Conservation (phyloP, 2,888 invertebrate species). For the Torymus texanus region DNA sequence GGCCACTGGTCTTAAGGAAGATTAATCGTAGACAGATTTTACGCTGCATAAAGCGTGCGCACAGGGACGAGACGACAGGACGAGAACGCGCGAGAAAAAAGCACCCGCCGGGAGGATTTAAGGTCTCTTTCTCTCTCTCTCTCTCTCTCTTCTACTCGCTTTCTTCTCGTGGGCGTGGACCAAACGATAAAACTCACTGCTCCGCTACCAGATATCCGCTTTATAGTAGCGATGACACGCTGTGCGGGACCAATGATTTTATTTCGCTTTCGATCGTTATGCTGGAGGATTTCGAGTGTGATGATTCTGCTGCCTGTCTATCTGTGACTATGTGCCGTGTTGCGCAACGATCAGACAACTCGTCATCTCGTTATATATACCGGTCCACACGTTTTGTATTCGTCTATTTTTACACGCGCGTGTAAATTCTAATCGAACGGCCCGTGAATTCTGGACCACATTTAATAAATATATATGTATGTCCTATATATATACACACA, state of each 20-base stretch:
- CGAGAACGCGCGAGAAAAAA: conserved; percentile 6
- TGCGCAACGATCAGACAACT: too few species aligned
- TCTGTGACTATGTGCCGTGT: conserved; percentile 2
- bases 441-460: background rate
- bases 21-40: conserved; percentile 52
- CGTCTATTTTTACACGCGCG: conserved; percentile 16
- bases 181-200: conserved; percentile 36
- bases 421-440: conserved; percentile 33
- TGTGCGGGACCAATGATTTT: conserved; percentile 26
- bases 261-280: conserved; percentile 12
- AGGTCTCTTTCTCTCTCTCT: conserved; percentile 31
- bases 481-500: background rate
- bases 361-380: conserved; percentile 8
- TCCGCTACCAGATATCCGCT: conserved; percentile 21
- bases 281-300: background rate
- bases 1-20: conserved; percentile 55
- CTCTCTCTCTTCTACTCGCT: conserved; percentile 11
- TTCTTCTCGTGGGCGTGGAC: background rate
- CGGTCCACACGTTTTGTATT: too few species aligned
- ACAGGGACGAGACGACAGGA: conserved; percentile 36
- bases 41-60: conserved; percentile 31
- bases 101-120: conserved; percentile 37
- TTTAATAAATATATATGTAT: conserved; percentile 1
- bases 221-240: conserved; percentile 42
- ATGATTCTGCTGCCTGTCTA: conserved; percentile 12